Conservation (phyloP, 2,113 vertebrate genomes). For the Brachirus orientalis region DNA sequence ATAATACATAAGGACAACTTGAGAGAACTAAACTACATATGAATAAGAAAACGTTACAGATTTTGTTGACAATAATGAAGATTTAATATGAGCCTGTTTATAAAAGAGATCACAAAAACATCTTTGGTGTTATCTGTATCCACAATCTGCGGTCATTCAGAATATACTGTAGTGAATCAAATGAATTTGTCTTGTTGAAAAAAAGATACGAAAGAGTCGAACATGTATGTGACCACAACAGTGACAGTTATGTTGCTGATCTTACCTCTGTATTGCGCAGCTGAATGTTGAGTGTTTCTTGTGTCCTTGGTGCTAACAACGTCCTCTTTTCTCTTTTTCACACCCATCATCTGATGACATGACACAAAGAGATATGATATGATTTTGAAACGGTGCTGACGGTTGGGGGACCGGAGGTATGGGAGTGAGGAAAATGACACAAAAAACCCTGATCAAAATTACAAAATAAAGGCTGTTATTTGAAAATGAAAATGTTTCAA, state of each 20-base stretch:
- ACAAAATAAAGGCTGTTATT: background rate
- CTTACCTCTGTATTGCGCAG: slow-evolving; percentile 61
- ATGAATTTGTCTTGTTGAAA: no score
- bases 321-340: slow-evolving; percentile 65
- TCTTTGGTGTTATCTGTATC: background rate
- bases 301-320: slow-evolving; percentile 18
- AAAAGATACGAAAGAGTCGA: no score
- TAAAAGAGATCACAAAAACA: no score
- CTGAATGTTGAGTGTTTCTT: slow-evolving; percentile 25
- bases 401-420: slow-evolving; percentile 13
- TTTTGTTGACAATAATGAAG: no score
- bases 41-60: background rate
- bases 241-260: no score
- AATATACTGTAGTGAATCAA: background rate
- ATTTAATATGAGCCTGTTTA: background rate
- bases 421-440: background rate
- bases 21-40: background rate
- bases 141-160: background rate
- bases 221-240: background rate
- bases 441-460: background rate
- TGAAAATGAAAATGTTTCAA: background rate
- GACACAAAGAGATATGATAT: slow-evolving; percentile 58
- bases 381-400: slow-evolving; percentile 46
- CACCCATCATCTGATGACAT: slow-evolving; percentile 61
- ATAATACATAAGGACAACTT: background rate